phyloP scores from a whole-genome alignment of 2,888 invertebrate species.

The Drosophila affinis region DNA sequence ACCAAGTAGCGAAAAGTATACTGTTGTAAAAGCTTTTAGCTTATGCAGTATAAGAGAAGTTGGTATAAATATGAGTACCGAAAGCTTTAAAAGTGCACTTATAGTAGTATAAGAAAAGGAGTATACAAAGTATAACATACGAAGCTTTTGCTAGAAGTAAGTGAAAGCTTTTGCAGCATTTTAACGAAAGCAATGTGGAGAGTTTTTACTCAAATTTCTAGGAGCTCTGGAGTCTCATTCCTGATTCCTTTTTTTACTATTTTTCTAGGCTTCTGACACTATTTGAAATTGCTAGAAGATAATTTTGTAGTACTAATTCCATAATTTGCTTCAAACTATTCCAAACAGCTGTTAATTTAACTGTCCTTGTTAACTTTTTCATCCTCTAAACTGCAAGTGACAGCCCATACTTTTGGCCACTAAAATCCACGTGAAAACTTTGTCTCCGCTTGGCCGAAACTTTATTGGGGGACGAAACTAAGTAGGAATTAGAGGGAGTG shows the following conservation, averaged over 20 bases:
- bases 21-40: neutral
- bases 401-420: neutral
- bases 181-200: conserved; percentile 11
- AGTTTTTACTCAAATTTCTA: neutral
- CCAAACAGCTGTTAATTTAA: conserved; percentile 9
- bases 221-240: neutral
- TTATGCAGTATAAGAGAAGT: neutral
- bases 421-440: conserved; percentile 30
- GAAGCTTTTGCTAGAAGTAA: neutral
- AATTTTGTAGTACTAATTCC: too few species aligned
- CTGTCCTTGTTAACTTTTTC: neutral
- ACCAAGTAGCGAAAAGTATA: neutral
- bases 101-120: too few species aligned
- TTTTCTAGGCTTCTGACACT: too few species aligned
- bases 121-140: neutral
- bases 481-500: conserved; percentile 33
- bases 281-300: too few species aligned
- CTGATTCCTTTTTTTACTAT: neutral
- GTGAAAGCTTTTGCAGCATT: neutral
- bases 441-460: conserved; percentile 10
- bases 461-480: conserved; percentile 40
- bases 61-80: neutral
- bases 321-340: too few species aligned
- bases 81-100: conserved; percentile 6
- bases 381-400: neutral